Conservation (phyloP, 2,888 invertebrate species). For the Ligdia adustata region DNA sequence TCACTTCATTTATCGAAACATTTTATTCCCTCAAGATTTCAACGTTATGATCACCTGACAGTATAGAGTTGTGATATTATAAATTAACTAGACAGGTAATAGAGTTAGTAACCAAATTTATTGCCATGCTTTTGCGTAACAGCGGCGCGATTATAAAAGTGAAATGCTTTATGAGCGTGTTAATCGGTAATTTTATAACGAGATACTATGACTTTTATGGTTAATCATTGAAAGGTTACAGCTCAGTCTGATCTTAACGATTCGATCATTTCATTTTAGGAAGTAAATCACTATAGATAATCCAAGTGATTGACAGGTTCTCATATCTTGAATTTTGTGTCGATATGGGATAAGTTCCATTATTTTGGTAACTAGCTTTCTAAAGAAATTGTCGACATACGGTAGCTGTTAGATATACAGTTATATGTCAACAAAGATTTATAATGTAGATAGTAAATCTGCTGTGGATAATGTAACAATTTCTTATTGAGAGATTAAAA, state of each 20-base stretch:
- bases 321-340: no score
- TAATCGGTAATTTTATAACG: conserved; percentile 27
- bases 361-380: no score
- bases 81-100: conserved; percentile 26
- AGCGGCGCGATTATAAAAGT: conserved; percentile 23
- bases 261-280: conserved; percentile 5
- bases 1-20: conserved; percentile 32
- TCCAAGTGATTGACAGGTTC: not conserved
- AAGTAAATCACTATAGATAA: not conserved
- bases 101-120: conserved; percentile 39
- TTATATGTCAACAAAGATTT: no score
- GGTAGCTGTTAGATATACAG: no score
- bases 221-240: not conserved
- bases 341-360: no score
- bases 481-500: no score
- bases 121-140: conserved; percentile 34
- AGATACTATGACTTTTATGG: conserved; percentile 19
- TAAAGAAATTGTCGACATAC: no score
- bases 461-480: no score
- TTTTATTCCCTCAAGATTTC: conserved; percentile 13
- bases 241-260: not conserved
- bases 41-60: conserved; percentile 28
- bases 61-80: conserved; percentile 25
- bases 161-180: conserved; percentile 21
- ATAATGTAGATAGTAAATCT: no score